Evolutionary conservation across 2,888 invertebrate genomes (phyloP), one percentile per base, ranked within the genome.

Genomic region (Cephus spinipes): DNA sequence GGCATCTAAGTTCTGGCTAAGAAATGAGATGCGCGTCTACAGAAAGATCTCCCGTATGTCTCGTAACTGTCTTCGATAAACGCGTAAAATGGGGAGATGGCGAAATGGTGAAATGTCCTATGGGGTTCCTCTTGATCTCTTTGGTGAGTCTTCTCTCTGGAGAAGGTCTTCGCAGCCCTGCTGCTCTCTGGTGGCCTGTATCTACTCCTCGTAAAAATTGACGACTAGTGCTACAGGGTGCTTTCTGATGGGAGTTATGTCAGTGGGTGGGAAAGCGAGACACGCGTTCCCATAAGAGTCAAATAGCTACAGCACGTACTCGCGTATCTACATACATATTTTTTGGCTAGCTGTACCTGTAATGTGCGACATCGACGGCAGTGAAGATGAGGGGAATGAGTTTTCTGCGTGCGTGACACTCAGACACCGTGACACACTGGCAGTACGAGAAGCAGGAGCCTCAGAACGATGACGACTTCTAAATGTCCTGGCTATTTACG

Each of bases 1-100:
- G 32, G 75, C 55, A 36, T 12, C 4, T 35, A 74, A 15, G n/a
- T 35, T 30, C 23, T 30, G n/a, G 15, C 33, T 32, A 30, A 71
- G 71, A 71, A 76, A 76, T 40, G 76, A 76, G 75, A 75, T 68
- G 68, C 36, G 74, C 69, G 71, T 40, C 74, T 36, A 74, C 36
- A 75, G 69, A 71, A 71, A 75, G 71, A 71, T 78, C 69, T 75
- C 78, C 75, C 78, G 68, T 30, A 75, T 74, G 78, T 33, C 34
- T 69, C 75, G 78, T 78, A 78, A 78, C 78, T 78, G 78, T 78
- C 78, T 75, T 76, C 78, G 78, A 78, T 78, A 78, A 78, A 74
- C 78, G 76, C 23, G 69, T 68, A 31, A 55, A 68, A 32, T 76
- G 71, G 32, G 23, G 31, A 15, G 23, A n/a, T 32, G 31, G 23